Evolutionary conservation across 2,797 vertebrate genomes (phyloP).

Genomic region (Myotis daubentonii): DNA sequence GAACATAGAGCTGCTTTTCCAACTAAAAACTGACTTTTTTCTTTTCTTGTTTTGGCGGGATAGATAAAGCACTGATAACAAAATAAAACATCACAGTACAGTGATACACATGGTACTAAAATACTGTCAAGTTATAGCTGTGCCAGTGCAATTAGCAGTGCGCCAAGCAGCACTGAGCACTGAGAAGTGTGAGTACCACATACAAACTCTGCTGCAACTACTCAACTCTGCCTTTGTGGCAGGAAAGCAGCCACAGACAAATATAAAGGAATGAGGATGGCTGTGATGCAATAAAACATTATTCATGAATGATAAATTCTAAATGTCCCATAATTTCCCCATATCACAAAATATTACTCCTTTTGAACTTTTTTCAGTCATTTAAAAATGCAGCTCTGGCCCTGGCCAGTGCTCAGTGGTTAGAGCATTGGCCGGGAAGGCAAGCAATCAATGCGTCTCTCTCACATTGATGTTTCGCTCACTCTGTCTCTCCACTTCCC

Average conservation of each 20-base stretch:
- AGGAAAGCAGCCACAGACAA: not conserved
- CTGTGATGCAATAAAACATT: not conserved
- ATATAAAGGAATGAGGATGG: not conserved
- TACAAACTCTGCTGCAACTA: not conserved
- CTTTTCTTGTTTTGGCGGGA: not conserved
- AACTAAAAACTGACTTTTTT: not conserved
- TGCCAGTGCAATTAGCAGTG: not conserved
- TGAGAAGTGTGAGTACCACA: not conserved
- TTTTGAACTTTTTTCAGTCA: not conserved
- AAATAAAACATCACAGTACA: not conserved
- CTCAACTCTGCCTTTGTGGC: not conserved
- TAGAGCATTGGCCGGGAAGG: too few relatives aligned
- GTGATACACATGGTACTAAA: not conserved
- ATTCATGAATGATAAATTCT: not conserved
- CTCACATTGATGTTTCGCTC: too few relatives aligned
- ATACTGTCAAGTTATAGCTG: not conserved
- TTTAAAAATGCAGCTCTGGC: too few relatives aligned
- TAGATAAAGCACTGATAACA: not conserved
- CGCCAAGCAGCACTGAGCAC: not conserved
- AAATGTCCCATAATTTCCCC: not conserved
- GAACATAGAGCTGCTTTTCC: slow-evolving; percentile 14
- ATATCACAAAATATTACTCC: not conserved
- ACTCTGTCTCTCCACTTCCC: too few relatives aligned
- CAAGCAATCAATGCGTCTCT: too few relatives aligned
- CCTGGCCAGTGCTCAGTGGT: too few relatives aligned